Base-by-base conservation (phyloP, 2,888 invertebrate genomes). In the Germaria angustata region DNA sequence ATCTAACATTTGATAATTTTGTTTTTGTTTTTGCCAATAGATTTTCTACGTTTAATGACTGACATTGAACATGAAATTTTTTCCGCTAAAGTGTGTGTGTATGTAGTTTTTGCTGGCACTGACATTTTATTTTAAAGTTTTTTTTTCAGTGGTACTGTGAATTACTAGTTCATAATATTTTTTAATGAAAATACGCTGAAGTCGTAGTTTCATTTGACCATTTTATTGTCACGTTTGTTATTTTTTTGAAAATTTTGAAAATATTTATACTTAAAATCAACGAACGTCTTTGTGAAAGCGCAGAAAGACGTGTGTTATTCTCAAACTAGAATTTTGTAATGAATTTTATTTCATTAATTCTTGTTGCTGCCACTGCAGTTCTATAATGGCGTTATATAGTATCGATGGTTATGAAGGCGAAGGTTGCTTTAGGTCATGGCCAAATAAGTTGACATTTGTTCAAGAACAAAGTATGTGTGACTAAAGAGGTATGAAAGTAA, bases 381-480 rank as follows among this genome's bases (percentile, higher is more conserved):
- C 6, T 7, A 13, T 9, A 24, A n/a, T n/a, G n/a, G 24, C 34
- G 55, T 61, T 36, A 11, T 41, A 41, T 36, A 32, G 13, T 51
- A 39, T 75, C 41, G 28, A 34, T 9, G 49, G 13, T 36, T 51
- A 76, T 84, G 85, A 87, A 88, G 88, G 88, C 88, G 76, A 77
- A 77, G 76, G 76, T 57, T 77, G 44, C 86, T 69, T 68, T 61
- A 88, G 88, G 88, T 88, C 89, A 88, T 87, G 89, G 88, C 53
- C 81, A 86, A 75, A 80, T 83, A 84, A 84, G 86, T 88, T 89
- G 89, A 89, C 88, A 89, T 88, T 88, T 87, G 65, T 77, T 69
- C 22, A 34, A 55, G 55, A 28, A 17, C 24, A 39, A 66, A 57
- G 15, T 41, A 22, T 20, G 9, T 32, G 28, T 0, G 20, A 53